phyloP scores from a whole-genome alignment of 2,113 vertebrate genomes.

The Nycticebus coucang region DNA sequence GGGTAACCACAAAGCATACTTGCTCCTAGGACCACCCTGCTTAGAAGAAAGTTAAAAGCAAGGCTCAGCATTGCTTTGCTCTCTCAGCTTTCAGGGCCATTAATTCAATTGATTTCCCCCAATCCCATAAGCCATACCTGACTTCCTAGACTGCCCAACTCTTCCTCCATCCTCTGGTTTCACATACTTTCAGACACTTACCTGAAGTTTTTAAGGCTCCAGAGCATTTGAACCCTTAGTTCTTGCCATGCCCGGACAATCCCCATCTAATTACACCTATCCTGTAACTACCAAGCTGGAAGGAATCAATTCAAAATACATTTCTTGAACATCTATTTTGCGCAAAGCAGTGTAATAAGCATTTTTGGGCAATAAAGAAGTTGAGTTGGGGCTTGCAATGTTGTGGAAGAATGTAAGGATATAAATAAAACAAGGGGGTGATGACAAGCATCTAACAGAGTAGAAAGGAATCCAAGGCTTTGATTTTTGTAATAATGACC shows the following conservation, averaged over 20 bases:
- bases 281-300: not conserved
- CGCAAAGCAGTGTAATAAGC: not conserved
- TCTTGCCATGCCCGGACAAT: not conserved
- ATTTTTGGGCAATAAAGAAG: not conserved
- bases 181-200: not conserved
- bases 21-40: conserved; percentile 20
- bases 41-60: not conserved
- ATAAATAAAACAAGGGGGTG: not conserved
- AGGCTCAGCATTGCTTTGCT: not conserved
- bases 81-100: not conserved
- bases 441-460: not conserved
- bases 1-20: not conserved
- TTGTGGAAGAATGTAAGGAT: not conserved
- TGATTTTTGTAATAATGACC: conserved; percentile 11
- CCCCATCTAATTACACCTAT: not conserved
- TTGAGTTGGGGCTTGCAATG: not conserved
- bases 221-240: not conserved
- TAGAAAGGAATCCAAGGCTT: not conserved
- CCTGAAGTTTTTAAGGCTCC: not conserved
- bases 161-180: not conserved
- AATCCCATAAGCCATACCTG: not conserved
- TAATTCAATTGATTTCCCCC: not conserved
- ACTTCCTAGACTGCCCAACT: not conserved
- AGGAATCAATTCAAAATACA: not conserved
- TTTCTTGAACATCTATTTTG: not conserved